Percentiles rank a stretch among this genome's conserved stretches.
Conservation (phyloP, 2,888 invertebrate species). For the Colletes collaris region DNA sequence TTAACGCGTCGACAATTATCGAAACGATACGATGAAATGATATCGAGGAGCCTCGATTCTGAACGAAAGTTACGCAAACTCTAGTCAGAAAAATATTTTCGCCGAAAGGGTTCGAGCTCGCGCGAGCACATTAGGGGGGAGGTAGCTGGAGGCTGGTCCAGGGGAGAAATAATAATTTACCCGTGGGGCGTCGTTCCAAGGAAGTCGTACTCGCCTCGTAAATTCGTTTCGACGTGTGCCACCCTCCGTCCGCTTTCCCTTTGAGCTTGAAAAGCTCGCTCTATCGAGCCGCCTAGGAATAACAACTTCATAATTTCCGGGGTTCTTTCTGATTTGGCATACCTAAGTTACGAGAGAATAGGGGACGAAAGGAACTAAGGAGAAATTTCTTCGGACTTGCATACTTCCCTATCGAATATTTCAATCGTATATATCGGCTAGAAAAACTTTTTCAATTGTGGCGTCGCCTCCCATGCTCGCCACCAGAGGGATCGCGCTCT, state of each 20-base stretch:
- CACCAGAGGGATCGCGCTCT: no score
- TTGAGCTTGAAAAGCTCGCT: background rate
- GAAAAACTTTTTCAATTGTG: no score
- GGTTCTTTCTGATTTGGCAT: constrained; percentile 53
- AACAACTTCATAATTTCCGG: constrained; percentile 66
- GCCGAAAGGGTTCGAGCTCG: background rate
- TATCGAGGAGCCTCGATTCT: no score
- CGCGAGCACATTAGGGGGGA: background rate
- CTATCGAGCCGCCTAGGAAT: constrained; percentile 33
- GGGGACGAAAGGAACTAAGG: background rate
- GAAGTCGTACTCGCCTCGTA: constrained; percentile 64
- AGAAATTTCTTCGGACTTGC: constrained; percentile 14
- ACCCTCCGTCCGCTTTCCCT: constrained; percentile 24
- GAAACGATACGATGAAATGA: no score
- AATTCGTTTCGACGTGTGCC: constrained; percentile 65
- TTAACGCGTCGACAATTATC: no score
- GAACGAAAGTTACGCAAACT: background rate
- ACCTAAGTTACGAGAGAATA: constrained; percentile 26
- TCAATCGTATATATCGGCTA: no score
- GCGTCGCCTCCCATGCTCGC: no score
- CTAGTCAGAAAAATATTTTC: background rate
- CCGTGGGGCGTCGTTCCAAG: constrained; percentile 66
- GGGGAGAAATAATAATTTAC: constrained; percentile 63
- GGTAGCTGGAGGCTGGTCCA: constrained; percentile 41
- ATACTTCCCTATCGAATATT: no score